Evolutionary conservation across 2,113 vertebrate species (phyloP), one percentile per base, ranked within the genome.

Genomic region (Siniperca knerii): DNA sequence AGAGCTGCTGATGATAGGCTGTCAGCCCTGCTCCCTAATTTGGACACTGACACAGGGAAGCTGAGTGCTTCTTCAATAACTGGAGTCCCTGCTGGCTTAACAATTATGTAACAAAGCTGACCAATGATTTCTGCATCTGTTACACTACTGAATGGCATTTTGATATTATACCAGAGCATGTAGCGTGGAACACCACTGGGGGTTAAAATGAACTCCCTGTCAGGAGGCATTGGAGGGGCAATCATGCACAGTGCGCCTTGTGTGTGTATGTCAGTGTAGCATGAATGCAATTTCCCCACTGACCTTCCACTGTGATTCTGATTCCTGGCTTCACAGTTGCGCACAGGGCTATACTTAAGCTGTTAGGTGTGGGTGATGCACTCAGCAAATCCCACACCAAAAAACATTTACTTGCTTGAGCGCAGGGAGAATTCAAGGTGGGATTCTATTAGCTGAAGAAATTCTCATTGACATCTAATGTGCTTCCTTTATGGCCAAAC

Each of bases 61-160:
- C 83, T 71, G 82, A 92, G 82, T 87, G 87, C 84, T 84, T 80
- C 80, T 73, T 89, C 77, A 79, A 70, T 89, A 90, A 92, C 75
- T 50, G 71, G 84, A 58, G 83, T 88, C 86, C 91, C 89, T 71
- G 90, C 94, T 92, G 89, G 74, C 77, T 86, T 58, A 81, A 90
- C 89, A 92, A 92, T 93, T 93, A 94, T 84, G 84, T 89, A 93
- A 93, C 85, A 89, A 80, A 92, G 89, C 92, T 90, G 90, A 92
- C 86, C 89, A 69, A 37, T 68, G 84, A 91, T 92, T 92, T 88
- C 70, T 91, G 90, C 76, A 77, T 93, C 88, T 91, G 80, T 81
- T 87, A 76, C 85, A 72, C 52, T 23, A 25, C 55, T 54, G 74
- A 90, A 91, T 84, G 79, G 84, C 86, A 80, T 90, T 92, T 86